Evolutionary conservation across 2,888 invertebrate species (phyloP).

Genomic region (Oligia fasciuncula): DNA sequence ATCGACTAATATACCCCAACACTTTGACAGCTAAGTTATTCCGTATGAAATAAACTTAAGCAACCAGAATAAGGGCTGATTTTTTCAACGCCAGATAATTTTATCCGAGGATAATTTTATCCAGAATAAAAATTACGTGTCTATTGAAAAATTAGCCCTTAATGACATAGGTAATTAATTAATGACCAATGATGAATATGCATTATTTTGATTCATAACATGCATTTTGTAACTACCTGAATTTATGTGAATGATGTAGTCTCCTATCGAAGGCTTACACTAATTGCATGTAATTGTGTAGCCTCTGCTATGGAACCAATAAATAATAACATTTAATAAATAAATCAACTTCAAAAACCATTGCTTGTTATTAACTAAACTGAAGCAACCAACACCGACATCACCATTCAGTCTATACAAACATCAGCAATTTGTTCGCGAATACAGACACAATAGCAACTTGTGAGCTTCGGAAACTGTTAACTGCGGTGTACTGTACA

Average conservation of each 20-base stretch:
- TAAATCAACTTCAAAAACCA: not conserved
- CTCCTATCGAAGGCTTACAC: not conserved
- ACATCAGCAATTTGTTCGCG: conserved; percentile 47
- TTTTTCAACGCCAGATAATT: too few relatives aligned
- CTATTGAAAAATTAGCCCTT: too few relatives aligned
- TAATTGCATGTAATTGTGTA: not conserved
- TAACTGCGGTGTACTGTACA: conserved; percentile 13
- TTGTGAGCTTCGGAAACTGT: conserved; percentile 47
- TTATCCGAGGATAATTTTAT: too few relatives aligned
- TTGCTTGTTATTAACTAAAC: not conserved
- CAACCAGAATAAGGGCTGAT: not conserved
- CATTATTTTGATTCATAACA: not conserved
- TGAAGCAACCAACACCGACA: not conserved
- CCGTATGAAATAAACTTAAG: not conserved
- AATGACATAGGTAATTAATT: not conserved
- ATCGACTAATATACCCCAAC: not conserved
- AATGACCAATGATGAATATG: not conserved
- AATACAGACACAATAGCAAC: conserved; percentile 51
- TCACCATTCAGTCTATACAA: conserved; percentile 14
- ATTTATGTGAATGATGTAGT: not conserved
- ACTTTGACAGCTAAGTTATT: not conserved
- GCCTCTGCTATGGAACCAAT: not conserved
- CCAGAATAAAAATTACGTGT: too few relatives aligned
- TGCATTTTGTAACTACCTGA: not conserved
- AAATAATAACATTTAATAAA: not conserved